A percentile compares a stretch with the other conserved stretches of the same genome.
phyloP scores from a whole-genome alignment of 1,140 invertebrate species.

The Lysiphlebus fabarum region DNA sequence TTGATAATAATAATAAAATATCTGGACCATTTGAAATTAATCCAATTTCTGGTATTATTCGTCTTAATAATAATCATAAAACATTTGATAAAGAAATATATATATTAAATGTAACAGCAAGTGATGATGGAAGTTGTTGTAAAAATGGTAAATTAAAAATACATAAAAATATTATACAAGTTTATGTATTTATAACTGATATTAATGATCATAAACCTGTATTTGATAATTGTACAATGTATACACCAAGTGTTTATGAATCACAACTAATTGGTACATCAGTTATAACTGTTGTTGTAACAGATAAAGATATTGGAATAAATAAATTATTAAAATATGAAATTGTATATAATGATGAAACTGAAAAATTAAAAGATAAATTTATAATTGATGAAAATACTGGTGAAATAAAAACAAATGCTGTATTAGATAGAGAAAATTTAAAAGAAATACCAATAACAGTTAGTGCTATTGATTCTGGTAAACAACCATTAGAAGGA shows the following conservation, averaged over 20 bases:
- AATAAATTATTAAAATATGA: constrained; percentile 92
- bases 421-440: constrained; percentile 69
- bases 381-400: constrained; percentile 93
- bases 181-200: too few species aligned
- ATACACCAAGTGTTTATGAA: constrained; percentile 89
- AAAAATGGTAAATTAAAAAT: too few species aligned
- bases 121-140: too few species aligned
- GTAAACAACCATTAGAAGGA: constrained; percentile 88
- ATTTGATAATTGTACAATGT: constrained; percentile 59
- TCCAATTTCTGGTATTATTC: constrained; percentile 91
- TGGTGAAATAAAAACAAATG: constrained; percentile 89
- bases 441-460: constrained; percentile 94
- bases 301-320: constrained; percentile 90
- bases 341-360: constrained; percentile 80
- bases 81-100: too few species aligned
- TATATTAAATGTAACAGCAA: too few species aligned
- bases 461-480: constrained; percentile 93
- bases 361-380: constrained; percentile 93
- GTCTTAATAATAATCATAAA: constrained; percentile 64
- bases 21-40: constrained; percentile 86
- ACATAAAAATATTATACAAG: too few species aligned
- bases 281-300: constrained; percentile 89
- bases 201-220: too few species aligned
- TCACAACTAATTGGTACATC: constrained; percentile 88
- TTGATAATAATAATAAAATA: constrained; percentile 82